Conservation (phyloP, 2,888 invertebrate species). For the Drosophila planitibia region DNA sequence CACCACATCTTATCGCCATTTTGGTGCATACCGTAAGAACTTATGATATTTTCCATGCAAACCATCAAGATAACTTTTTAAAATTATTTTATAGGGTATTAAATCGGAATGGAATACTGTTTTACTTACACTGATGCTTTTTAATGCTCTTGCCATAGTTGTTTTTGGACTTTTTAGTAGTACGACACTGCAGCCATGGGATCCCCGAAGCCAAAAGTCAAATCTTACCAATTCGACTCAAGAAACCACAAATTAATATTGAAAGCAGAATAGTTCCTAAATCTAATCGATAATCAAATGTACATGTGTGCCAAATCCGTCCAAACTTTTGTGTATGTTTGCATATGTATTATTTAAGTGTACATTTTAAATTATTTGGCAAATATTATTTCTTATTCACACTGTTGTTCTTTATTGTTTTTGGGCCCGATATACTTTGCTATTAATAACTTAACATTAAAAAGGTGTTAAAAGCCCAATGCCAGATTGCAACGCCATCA, state of each 20-base stretch:
- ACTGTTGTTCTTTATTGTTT: neutral
- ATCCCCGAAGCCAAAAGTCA: slow-evolving; percentile 49
- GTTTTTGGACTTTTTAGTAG: slow-evolving; percentile 85
- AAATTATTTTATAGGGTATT: slow-evolving; percentile 77
- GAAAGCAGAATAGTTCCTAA: neutral
- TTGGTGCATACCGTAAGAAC: slow-evolving; percentile 82
- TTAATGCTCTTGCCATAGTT: slow-evolving; percentile 82
- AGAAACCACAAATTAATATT: slow-evolving; percentile 6
- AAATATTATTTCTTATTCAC: neutral
- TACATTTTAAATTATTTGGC: neutral
- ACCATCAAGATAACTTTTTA: neutral
- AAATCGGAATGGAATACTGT: slow-evolving; percentile 85
- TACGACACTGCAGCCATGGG: slow-evolving; percentile 85
- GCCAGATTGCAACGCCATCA: neutral
- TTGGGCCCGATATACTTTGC: neutral
- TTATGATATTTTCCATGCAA: neutral
- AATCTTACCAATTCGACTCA: neutral
- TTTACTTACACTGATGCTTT: slow-evolving; percentile 82
- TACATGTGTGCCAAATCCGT: slow-evolving; percentile 13
- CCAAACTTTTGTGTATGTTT: neutral
- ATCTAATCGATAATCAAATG: slow-evolving; percentile 7
- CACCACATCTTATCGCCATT: slow-evolving; percentile 83
- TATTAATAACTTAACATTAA: neutral
- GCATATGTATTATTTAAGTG: neutral
- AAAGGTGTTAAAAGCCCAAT: neutral